Evolutionary conservation across 2,888 invertebrate species (phyloP), one percentile per base, ranked within the genome.

Genomic region (Yponomeuta cagnagella): DNA sequence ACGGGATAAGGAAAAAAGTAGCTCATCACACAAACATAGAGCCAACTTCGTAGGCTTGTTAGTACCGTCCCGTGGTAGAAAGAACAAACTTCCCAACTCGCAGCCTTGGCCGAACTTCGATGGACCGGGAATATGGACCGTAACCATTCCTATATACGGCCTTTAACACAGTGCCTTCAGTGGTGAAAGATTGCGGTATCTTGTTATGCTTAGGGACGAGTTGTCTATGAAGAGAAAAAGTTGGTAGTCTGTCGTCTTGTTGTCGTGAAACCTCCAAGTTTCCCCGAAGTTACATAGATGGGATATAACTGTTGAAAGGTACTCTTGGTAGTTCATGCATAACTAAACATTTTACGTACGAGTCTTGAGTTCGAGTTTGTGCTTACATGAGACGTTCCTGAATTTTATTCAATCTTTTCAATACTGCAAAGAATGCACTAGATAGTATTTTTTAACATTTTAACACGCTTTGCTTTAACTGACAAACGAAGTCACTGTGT

Each of bases 41-140:
- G 48, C 23, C 12, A 48, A 68, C 68, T 68, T 68, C 23, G n/a
- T 68, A 68, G 68, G 68, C 68, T 68, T 68, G 68, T 68, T 68
- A 68, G 68, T 48, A 68, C 33, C 68, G 37, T 23, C 68, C 43
- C 68, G 43, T 6, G 37, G 37, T 37, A 68, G 68, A 33, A 48
- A 23, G 68, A 68, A 43, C 68, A 68, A 43, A 43, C 43, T 68
- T 68, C 23, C 43, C 23, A 48, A 68, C 43, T 68, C 37, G 48
- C 15, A 10, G 23, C 43, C 43, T 68, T 48, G 65, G 65, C 43
- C 31, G 31, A 65, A 65, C 65, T 65, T 65, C n/a, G 23, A 12
- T 65, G 43, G 65, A 33, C 65, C 33, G 33, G 33, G 65, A 65
- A 65, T 65, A 12, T 33, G 65, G 65, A 33, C 65, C 33, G 12